Evolutionary conservation across 2,888 invertebrate species (phyloP).

Genomic region (Euzetes globulus): DNA sequence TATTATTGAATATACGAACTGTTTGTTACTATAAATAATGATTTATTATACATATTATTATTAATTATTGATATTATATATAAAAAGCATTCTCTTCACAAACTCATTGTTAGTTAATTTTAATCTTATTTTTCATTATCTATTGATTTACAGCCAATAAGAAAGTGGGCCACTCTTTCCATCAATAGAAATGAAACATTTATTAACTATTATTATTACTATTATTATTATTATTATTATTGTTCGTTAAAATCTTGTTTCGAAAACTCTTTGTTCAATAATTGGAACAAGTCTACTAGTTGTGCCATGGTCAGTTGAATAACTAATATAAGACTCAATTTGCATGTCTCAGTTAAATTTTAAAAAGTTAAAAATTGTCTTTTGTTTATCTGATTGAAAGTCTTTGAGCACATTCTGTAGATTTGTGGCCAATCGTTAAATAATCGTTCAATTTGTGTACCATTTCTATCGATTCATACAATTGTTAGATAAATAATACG

Average conservation of each 20-base stretch:
- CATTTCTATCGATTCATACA: background rate
- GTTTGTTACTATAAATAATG: background rate
- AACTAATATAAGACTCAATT: too few relatives aligned
- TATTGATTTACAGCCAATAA: too few relatives aligned
- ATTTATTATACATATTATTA: background rate
- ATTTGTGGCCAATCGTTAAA: too few relatives aligned
- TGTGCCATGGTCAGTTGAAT: too few relatives aligned
- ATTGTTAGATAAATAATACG: background rate
- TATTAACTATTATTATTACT: background rate
- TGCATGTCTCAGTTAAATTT: too few relatives aligned
- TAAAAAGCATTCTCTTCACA: constrained; percentile 1
- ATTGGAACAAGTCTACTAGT: too few relatives aligned
- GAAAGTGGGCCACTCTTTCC: too few relatives aligned
- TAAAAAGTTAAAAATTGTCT: too few relatives aligned
- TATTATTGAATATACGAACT: constrained; percentile 1
- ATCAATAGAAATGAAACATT: background rate
- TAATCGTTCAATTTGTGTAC: background rate
- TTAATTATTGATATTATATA: background rate
- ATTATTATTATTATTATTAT: constrained; percentile 18
- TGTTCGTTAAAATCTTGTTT: constrained; percentile 13
- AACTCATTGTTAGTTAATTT: background rate
- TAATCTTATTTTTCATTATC: too few relatives aligned
- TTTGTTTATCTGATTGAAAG: too few relatives aligned
- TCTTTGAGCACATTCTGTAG: too few relatives aligned
- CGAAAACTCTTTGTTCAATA: too few relatives aligned